phyloP scores from a whole-genome alignment of 2,888 invertebrate genomes.

The Heteromyza rotundicornis region DNA sequence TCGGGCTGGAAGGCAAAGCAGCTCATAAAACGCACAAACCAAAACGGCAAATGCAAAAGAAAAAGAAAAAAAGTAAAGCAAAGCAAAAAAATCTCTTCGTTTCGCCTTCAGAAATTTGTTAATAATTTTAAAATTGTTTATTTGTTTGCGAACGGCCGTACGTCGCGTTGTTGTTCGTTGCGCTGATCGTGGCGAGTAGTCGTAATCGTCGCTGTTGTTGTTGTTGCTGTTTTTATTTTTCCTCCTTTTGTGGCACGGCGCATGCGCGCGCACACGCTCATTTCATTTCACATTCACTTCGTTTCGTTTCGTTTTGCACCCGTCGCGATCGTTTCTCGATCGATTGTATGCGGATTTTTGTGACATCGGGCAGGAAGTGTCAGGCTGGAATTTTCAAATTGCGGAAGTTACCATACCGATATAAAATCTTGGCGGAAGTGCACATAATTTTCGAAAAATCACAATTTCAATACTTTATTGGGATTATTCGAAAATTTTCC shows the following conservation, averaged over 20 bases:
- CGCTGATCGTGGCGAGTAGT: background rate
- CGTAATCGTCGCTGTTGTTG: background rate
- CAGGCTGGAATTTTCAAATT: background rate
- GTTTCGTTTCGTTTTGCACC: background rate
- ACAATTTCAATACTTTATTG: background rate
- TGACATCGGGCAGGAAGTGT: background rate
- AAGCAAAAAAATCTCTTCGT: constrained; percentile 14
- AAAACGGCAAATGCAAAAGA: background rate
- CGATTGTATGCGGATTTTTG: background rate
- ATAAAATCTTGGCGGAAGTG: background rate
- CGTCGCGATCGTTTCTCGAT: background rate
- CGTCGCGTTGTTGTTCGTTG: background rate
- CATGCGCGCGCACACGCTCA: background rate
- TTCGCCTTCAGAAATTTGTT: constrained; percentile 16
- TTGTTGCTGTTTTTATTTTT: too few relatives aligned
- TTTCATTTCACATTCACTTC: background rate
- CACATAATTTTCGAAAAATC: too few relatives aligned
- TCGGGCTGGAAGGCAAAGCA: constrained; percentile 32
- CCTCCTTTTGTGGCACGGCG: background rate
- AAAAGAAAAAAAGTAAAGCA: constrained; percentile 8
- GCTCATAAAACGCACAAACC: constrained; percentile 30
- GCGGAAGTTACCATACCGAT: background rate
- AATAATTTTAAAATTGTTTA: constrained; percentile 17
- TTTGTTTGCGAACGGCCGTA: constrained; percentile 18
- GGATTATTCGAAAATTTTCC: constrained; percentile 1